These are phyloP conservation scores for Rhea pennata DNA, from an alignment of 2,113 vertebrate genomes.

Conservation along the genomic window DNA sequence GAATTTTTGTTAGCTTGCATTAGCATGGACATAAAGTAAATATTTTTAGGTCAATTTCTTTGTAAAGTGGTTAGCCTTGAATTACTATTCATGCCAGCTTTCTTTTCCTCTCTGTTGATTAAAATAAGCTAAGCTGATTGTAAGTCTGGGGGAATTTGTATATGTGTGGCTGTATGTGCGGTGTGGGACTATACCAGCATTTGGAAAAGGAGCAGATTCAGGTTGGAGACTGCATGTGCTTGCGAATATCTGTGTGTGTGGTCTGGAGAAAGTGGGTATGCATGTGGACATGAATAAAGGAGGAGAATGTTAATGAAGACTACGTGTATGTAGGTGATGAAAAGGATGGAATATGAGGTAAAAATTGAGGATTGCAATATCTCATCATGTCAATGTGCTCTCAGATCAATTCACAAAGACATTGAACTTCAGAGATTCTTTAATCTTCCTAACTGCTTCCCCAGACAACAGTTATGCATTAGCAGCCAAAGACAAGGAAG, in stretches of 20 bases:
- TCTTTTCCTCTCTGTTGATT: background rate
- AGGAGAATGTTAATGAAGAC: background rate
- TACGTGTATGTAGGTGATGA: background rate
- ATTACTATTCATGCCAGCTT: background rate
- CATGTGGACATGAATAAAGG: fast-evolving
- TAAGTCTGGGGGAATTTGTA: background rate
- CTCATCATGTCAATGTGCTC: background rate
- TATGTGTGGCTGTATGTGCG: background rate
- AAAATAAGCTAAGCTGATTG: background rate
- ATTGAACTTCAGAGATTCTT: background rate
- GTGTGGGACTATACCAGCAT: background rate
- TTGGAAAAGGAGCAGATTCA: background rate
- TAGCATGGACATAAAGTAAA: background rate
- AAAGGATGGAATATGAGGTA: background rate
- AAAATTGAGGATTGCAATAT: background rate
- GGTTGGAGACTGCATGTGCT: background rate
- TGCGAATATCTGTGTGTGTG: background rate
- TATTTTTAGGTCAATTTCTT: background rate
- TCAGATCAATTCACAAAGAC: background rate
- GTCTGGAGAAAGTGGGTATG: background rate
- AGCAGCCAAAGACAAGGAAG: background rate
- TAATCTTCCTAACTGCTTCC: background rate
- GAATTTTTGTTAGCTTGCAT: too few relatives aligned
- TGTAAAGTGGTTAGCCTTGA: background rate
- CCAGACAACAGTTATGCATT: background rate